Conservation (phyloP, 1,140 invertebrate species). For the Drosophila baimaii region DNA sequence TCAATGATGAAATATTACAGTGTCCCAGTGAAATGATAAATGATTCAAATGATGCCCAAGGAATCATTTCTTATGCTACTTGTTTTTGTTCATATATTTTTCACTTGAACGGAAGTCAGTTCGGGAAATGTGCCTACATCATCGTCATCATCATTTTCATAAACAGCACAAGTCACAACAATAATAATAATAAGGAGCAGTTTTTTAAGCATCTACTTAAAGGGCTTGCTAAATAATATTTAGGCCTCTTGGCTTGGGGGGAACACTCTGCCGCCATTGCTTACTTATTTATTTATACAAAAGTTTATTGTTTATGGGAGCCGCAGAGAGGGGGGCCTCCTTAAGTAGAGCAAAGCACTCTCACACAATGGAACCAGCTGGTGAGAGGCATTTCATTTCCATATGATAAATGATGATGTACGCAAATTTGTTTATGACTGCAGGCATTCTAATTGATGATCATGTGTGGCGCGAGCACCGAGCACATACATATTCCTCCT, state of each 20-base stretch:
- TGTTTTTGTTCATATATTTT: slow-evolving; percentile 4
- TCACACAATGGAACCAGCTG: slow-evolving; percentile 62
- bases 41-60: slow-evolving; percentile 23
- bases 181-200: slow-evolving; percentile 25
- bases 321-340: slow-evolving; percentile 5
- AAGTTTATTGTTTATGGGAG: slow-evolving; percentile 56
- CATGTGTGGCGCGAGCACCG: slow-evolving; percentile 37
- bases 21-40: slow-evolving; percentile 30
- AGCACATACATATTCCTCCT: neutral
- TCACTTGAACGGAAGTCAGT: slow-evolving; percentile 29
- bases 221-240: slow-evolving; percentile 24
- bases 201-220: slow-evolving; percentile 26
- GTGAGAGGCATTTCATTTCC: slow-evolving; percentile 12
- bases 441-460: slow-evolving; percentile 62
- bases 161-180: slow-evolving; percentile 27
- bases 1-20: slow-evolving; percentile 7
- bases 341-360: slow-evolving; percentile 53
- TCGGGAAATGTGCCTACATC: slow-evolving; percentile 50
- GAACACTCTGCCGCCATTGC: slow-evolving; percentile 9
- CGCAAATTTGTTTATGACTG: slow-evolving; percentile 74
- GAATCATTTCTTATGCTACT: slow-evolving; percentile 32
- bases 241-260: slow-evolving; percentile 2
- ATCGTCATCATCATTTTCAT: slow-evolving; percentile 39
- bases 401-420: slow-evolving; percentile 70
- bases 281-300: slow-evolving; percentile 55